Evolutionary conservation across 2,888 invertebrate genomes (phyloP).

Genomic region (Gymnosoma rotundatum): DNA sequence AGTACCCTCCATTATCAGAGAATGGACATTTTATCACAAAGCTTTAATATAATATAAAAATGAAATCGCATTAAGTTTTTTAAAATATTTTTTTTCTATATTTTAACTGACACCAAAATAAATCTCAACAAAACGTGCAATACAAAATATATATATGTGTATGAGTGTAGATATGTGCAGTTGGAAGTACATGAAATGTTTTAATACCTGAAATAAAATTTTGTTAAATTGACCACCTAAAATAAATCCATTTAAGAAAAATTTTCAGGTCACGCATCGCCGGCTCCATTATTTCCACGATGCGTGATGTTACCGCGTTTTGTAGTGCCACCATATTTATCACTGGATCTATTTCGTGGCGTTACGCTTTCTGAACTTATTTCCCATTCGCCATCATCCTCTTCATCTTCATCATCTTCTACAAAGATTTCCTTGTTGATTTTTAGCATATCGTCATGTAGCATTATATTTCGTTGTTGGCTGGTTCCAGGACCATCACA

Average conservation of each 20-base stretch:
- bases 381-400: constrained; percentile 75
- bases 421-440: constrained; percentile 67
- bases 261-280: constrained; percentile 67
- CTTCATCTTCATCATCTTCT: constrained; percentile 72
- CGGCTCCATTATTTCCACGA: constrained; percentile 73
- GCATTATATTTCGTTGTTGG: constrained; percentile 23
- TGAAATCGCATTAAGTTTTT: too few species aligned
- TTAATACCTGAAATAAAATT: background rate
- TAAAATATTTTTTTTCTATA: too few species aligned
- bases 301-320: constrained; percentile 59
- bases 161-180: too few species aligned
- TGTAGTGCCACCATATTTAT: constrained; percentile 66
- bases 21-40: too few species aligned
- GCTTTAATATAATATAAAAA: too few species aligned
- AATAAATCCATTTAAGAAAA: background rate
- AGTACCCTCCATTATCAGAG: too few species aligned
- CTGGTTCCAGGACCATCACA: background rate
- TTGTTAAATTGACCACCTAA: background rate
- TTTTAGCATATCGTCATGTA: constrained; percentile 56
- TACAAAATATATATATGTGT: background rate
- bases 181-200: too few species aligned
- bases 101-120: background rate
- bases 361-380: constrained; percentile 76
- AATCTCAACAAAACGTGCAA: background rate
- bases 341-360: constrained; percentile 73